Conservation (phyloP, 2,888 invertebrate genomes). For the Brenthis ino region DNA sequence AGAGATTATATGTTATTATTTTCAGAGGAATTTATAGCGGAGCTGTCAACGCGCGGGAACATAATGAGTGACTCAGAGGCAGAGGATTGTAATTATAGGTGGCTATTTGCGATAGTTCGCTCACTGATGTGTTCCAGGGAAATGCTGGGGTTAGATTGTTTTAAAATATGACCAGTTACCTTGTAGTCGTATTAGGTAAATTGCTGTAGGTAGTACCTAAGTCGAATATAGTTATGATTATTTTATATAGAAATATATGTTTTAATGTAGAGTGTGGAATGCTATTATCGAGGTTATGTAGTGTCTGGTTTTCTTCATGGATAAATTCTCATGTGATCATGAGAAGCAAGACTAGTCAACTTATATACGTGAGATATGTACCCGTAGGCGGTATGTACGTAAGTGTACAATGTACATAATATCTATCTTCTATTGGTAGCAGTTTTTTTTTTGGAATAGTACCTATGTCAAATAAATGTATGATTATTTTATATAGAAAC, state of each 20-base stretch:
- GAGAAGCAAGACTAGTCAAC: no score
- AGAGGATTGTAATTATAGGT: constrained; percentile 25
- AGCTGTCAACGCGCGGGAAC: constrained; percentile 28
- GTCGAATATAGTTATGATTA: no score
- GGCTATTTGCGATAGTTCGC: constrained; percentile 15
- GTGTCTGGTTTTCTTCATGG: no score
- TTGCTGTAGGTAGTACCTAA: neutral
- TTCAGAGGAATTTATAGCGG: constrained; percentile 31
- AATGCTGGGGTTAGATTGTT: constrained; percentile 7
- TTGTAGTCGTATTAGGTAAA: neutral
- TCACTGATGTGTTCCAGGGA: constrained; percentile 11
- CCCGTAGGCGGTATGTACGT: no score
- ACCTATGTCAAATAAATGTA: no score
- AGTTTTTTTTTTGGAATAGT: no score
- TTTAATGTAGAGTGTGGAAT: neutral
- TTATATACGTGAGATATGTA: no score
- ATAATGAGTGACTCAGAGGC: constrained; percentile 33
- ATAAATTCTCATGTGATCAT: no score
- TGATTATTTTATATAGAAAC: no score
- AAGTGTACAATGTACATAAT: no score
- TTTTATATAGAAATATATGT: neutral
- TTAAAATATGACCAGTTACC: neutral
- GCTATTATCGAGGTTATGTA: no score
- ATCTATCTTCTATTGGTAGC: no score
- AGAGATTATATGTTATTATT: constrained; percentile 26